phyloP scores from a whole-genome alignment of 2,888 invertebrate genomes.

The Apoda limacodes region DNA sequence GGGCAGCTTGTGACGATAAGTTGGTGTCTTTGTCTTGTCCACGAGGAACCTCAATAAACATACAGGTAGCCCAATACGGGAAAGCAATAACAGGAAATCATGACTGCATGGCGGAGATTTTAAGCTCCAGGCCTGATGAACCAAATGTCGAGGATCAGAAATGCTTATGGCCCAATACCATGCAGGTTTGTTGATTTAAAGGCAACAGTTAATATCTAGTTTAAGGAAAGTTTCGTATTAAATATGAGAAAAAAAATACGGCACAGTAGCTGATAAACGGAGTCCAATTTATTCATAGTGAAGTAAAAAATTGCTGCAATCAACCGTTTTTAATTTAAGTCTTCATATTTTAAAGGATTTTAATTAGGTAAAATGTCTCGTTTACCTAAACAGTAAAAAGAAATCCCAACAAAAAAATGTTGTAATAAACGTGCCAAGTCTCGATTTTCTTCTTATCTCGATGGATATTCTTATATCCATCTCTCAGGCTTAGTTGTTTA shows the following conservation, averaged over 20 bases:
- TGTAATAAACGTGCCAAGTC: too few species aligned
- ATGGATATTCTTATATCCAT: too few species aligned
- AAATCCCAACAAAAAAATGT: too few species aligned
- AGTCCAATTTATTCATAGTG: too few species aligned
- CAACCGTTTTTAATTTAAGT: neutral
- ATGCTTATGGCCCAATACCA: constrained; percentile 72
- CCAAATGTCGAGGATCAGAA: constrained; percentile 62
- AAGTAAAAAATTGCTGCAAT: too few species aligned
- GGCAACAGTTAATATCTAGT: constrained; percentile 8
- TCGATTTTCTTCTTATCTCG: too few species aligned
- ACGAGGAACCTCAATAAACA: constrained; percentile 90
- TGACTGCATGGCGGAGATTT: constrained; percentile 37
- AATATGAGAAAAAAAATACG: neutral
- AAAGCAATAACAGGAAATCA: constrained; percentile 60
- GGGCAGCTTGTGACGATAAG: constrained; percentile 91
- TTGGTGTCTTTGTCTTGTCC: constrained; percentile 88
- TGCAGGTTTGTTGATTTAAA: constrained; percentile 73
- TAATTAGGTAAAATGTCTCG: constrained; percentile 1
- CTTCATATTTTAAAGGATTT: neutral
- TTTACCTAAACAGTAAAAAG: too few species aligned
- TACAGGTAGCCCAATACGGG: constrained; percentile 89
- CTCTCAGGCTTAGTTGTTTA: too few species aligned
- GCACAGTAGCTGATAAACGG: too few species aligned
- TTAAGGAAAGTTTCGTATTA: constrained; percentile 6
- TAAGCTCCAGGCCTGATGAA: constrained; percentile 32